Percentiles rank a stretch among this genome's conserved stretches.
Conservation (phyloP, 1,140 invertebrate genomes). For the Galleria mellonella region DNA sequence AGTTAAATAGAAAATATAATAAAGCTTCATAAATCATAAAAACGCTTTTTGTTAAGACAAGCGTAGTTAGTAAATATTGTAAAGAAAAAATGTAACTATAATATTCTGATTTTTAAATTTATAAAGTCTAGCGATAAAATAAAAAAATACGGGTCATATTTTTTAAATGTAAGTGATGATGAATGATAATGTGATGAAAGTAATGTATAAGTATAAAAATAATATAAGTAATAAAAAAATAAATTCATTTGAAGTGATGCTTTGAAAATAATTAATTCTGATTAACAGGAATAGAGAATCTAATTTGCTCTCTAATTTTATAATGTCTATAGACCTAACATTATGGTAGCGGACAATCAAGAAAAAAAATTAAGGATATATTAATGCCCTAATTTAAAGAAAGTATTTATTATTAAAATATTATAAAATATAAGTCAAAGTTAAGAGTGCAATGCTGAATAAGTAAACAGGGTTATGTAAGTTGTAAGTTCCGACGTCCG, state of each 20-base stretch:
- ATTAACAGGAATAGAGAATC: constrained; percentile 15
- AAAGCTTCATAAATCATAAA: constrained; percentile 22
- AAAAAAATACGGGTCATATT: too few species aligned
- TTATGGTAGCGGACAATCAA: constrained; percentile 32
- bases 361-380: background rate
- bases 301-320: constrained; percentile 14
- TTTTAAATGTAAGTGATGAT: constrained; percentile 12
- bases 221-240: constrained; percentile 13
- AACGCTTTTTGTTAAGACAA: constrained; percentile 45
- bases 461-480: too few species aligned
- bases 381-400: background rate
- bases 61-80: constrained; percentile 33
- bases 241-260: constrained; percentile 49
- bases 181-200: constrained; percentile 16
- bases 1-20: constrained; percentile 6
- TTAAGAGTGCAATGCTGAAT: too few species aligned
- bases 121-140: too few species aligned
- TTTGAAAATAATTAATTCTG: constrained; percentile 39
- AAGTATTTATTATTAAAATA: background rate
- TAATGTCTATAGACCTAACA: constrained; percentile 15
- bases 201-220: too few species aligned
- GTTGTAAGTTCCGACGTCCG: background rate
- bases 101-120: background rate
- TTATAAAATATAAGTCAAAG: background rate
- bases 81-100: constrained; percentile 25